Evolutionary conservation across 1,140 invertebrate genomes (phyloP).

Genomic region (Coelopa frigida): DNA sequence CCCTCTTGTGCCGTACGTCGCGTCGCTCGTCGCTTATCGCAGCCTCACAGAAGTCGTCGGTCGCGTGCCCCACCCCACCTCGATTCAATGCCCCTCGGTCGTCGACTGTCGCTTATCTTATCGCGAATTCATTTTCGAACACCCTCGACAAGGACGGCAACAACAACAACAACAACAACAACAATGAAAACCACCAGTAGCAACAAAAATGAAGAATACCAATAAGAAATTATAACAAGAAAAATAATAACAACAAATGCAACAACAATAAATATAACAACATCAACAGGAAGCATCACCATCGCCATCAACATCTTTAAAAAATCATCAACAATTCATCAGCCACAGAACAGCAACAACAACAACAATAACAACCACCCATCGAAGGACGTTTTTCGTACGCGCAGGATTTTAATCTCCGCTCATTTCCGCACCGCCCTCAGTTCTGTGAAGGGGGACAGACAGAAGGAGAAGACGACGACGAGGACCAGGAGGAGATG

Average conservation of each 20-base stretch:
- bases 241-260: slow-evolving; percentile 8
- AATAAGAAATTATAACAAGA: too few relatives aligned
- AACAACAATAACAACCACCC: too few relatives aligned
- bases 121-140: too few relatives aligned
- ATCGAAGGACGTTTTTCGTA: too few relatives aligned
- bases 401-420: slow-evolving; percentile 10
- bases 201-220: too few relatives aligned
- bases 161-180: too few relatives aligned
- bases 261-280: slow-evolving; percentile 6
- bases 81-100: too few relatives aligned
- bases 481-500: too few relatives aligned
- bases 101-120: slow-evolving; percentile 33
- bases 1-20: slow-evolving; percentile 1
- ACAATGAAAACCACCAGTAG: slow-evolving; percentile 2
- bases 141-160: too few relatives aligned
- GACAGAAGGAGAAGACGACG: too few relatives aligned
- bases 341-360: slow-evolving; percentile 15
- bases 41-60: slow-evolving; percentile 43
- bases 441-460: too few relatives aligned
- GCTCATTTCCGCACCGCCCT: slow-evolving; percentile 11
- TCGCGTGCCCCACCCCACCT: too few relatives aligned
- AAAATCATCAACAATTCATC: slow-evolving; percentile 45
- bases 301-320: slow-evolving; percentile 33
- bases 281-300: slow-evolving; percentile 6
- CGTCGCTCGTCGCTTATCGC: slow-evolving; percentile 30